Conservation (phyloP, 2,888 invertebrate genomes). For the Leucania comma region DNA sequence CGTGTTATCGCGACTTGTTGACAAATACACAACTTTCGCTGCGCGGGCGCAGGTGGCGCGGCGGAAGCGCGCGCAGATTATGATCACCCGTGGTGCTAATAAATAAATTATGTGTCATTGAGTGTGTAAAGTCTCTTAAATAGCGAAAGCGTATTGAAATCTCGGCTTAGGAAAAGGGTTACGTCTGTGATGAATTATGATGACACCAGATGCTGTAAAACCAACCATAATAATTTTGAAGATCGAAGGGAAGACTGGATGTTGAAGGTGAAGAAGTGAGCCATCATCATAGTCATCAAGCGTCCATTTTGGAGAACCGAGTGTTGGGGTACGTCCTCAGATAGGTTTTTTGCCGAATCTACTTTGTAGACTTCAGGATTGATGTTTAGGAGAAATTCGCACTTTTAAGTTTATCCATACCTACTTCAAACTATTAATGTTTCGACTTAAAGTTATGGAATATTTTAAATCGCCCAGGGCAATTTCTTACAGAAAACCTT, state of each 20-base stretch:
- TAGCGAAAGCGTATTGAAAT: constrained; percentile 53
- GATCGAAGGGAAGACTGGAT: neutral
- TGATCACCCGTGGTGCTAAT: constrained; percentile 72
- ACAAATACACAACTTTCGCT: constrained; percentile 86
- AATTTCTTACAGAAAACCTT: too few species aligned
- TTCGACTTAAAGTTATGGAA: too few species aligned
- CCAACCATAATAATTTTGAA: neutral
- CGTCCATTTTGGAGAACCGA: neutral
- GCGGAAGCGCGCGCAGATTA: constrained; percentile 70
- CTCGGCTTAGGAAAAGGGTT: constrained; percentile 10
- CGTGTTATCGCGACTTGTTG: constrained; percentile 71
- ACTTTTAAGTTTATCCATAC: too few species aligned
- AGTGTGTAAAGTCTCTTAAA: constrained; percentile 59
- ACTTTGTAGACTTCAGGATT: too few species aligned
- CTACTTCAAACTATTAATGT: too few species aligned
- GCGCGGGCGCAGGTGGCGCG: constrained; percentile 77
- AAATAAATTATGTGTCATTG: constrained; percentile 72
- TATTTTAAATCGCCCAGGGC: too few species aligned
- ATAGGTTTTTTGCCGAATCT: neutral
- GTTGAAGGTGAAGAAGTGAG: neutral
- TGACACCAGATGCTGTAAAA: neutral
- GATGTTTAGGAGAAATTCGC: too few species aligned
- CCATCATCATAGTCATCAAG: neutral
- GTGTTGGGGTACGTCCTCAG: neutral
- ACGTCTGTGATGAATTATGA: constrained; percentile 9